phyloP scores from a whole-genome alignment of 2,113 vertebrate genomes.

The Camelus bactrianus region DNA sequence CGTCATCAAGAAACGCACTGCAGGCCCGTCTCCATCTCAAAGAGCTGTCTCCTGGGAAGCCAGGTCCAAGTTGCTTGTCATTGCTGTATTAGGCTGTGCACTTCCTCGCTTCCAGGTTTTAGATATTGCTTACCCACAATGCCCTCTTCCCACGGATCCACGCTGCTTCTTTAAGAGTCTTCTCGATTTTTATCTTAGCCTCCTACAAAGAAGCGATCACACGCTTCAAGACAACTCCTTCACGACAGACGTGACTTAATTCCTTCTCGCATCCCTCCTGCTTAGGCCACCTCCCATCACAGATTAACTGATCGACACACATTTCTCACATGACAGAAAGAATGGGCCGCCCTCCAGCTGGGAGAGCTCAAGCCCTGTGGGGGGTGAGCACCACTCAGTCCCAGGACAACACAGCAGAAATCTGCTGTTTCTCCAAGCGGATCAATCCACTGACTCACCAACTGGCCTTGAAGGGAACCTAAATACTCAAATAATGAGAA shows the following conservation, averaged over 20 bases:
- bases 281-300: background rate
- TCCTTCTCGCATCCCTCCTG: background rate
- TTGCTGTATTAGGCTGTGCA: fast-evolving
- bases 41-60: background rate
- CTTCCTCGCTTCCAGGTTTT: background rate
- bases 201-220: too few species aligned
- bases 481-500: background rate
- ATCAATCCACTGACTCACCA: background rate
- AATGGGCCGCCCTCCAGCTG: background rate
- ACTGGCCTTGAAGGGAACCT: background rate
- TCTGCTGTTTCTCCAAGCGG: background rate
- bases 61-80: background rate
- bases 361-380: background rate
- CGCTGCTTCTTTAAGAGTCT: background rate
- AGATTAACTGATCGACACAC: background rate
- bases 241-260: too few species aligned
- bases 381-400: background rate
- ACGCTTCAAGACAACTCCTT: background rate
- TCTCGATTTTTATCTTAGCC: background rate
- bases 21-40: background rate
- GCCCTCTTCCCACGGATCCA: background rate
- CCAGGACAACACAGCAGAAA: background rate
- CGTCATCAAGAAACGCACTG: too few species aligned
- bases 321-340: background rate
- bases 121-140: background rate